phyloP scores from a whole-genome alignment of 2,888 invertebrate genomes.

The Dascillus cervinus region DNA sequence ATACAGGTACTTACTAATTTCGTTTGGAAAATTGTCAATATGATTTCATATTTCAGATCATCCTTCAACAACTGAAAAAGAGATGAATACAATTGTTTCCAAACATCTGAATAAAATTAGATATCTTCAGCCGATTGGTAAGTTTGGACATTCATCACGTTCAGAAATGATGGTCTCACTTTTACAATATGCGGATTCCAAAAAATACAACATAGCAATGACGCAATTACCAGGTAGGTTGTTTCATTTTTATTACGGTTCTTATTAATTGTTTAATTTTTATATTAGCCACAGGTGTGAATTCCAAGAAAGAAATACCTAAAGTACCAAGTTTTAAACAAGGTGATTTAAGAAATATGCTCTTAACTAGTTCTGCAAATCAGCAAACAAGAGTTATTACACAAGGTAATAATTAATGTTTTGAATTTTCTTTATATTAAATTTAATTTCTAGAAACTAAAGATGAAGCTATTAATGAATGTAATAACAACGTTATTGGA shows the following conservation, averaged over 20 bases:
- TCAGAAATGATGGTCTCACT: conserved; percentile 43
- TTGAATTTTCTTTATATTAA: too few relatives aligned
- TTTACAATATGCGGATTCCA: conserved; percentile 46
- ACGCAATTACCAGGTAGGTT: conserved; percentile 42
- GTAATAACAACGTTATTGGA: too few relatives aligned
- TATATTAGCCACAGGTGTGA: too few relatives aligned
- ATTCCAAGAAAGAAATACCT: too few relatives aligned
- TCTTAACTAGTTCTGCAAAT: too few relatives aligned
- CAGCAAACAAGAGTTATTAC: neutral
- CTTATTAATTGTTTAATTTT: too few relatives aligned
- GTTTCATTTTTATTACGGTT: too few relatives aligned
- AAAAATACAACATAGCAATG: conserved; percentile 43
- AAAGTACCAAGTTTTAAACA: conserved; percentile 32
- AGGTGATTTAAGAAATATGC: conserved; percentile 51
- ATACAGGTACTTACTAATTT: too few relatives aligned
- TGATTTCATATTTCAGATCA: conserved; percentile 18
- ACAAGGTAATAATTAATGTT: too few relatives aligned
- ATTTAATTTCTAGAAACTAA: too few relatives aligned
- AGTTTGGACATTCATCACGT: conserved; percentile 44
- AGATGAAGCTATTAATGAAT: neutral
- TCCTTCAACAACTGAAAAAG: conserved; percentile 8
- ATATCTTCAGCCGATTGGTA: conserved; percentile 42
- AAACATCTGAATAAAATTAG: conserved; percentile 47
- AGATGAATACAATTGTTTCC: conserved; percentile 25
- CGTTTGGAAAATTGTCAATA: too few relatives aligned